phyloP scores from a whole-genome alignment of 2,113 vertebrate species.

The Corythaeola cristata region DNA sequence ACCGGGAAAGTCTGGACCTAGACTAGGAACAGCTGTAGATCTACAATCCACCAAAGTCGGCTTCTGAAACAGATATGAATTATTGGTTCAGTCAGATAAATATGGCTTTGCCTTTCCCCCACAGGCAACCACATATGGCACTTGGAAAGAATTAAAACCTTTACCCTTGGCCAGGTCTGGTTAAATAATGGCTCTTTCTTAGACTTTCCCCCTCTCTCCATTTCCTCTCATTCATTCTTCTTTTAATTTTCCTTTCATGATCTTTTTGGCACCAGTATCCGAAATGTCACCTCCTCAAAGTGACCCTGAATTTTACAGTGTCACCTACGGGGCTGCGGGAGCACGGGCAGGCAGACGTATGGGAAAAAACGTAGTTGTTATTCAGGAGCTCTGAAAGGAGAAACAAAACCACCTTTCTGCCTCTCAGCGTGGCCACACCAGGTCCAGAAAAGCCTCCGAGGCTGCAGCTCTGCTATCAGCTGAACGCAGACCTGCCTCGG shows the following conservation, averaged over 20 bases:
- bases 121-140: slow-evolving; percentile 69
- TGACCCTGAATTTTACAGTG: slow-evolving; percentile 57
- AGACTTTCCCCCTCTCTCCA: slow-evolving; percentile 31
- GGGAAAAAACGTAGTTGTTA: background rate
- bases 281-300: slow-evolving; percentile 53
- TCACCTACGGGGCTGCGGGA: slow-evolving; percentile 49
- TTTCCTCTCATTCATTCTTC: slow-evolving; percentile 68
- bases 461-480: background rate
- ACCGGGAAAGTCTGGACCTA: slow-evolving; percentile 70
- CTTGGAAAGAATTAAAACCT: slow-evolving; percentile 74
- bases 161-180: slow-evolving; percentile 56
- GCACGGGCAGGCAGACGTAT: background rate
- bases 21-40: slow-evolving; percentile 74
- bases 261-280: slow-evolving; percentile 40
- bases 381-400: background rate
- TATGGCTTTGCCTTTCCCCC: slow-evolving; percentile 58
- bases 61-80: slow-evolving; percentile 78
- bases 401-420: slow-evolving; percentile 45
- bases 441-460: background rate
- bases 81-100: slow-evolving; percentile 76
- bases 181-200: slow-evolving; percentile 70
- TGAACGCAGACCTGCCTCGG: background rate
- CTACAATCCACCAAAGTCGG: slow-evolving; percentile 70
- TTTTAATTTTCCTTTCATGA: slow-evolving; percentile 61
- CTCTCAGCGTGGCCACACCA: fast-evolving